Conservation (phyloP, 1,140 invertebrate species). For the Zaprionus africanus region DNA sequence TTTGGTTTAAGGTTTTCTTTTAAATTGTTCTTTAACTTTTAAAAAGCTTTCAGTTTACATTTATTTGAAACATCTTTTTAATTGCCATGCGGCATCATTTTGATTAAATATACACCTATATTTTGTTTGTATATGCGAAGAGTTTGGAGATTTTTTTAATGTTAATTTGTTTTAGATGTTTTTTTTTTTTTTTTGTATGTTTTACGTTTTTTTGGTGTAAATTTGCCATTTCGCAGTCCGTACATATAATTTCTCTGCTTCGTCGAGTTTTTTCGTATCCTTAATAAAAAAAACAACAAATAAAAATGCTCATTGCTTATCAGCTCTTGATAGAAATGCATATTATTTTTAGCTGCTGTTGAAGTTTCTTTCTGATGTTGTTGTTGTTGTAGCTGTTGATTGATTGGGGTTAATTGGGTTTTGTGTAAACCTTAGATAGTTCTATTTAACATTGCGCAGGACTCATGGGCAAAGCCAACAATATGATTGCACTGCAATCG, state of each 20-base stretch:
- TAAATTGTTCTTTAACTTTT: slow-evolving; percentile 61
- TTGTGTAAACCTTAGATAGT: slow-evolving; percentile 22
- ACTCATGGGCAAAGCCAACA: slow-evolving; percentile 19
- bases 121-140: slow-evolving; percentile 39
- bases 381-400: slow-evolving; percentile 14
- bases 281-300: slow-evolving; percentile 29
- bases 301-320: slow-evolving; percentile 33
- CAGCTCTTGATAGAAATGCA: slow-evolving; percentile 35
- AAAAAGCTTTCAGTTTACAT: slow-evolving; percentile 78
- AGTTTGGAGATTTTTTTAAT: slow-evolving; percentile 34
- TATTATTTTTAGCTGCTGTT: slow-evolving; percentile 32
- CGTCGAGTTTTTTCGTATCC: slow-evolving; percentile 21
- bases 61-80: slow-evolving; percentile 73
- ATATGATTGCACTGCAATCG: slow-evolving; percentile 31
- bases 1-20: slow-evolving; percentile 28
- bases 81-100: slow-evolving; percentile 50
- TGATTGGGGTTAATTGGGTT: slow-evolving; percentile 16
- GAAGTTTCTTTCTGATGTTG: slow-evolving; percentile 8
- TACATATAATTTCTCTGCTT: slow-evolving; percentile 22
- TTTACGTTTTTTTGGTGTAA: slow-evolving; percentile 35
- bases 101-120: slow-evolving; percentile 69
- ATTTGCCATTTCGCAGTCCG: slow-evolving; percentile 36
- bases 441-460: slow-evolving; percentile 21
- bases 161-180: slow-evolving; percentile 19
- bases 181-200: slow-evolving; percentile 12